Percentiles rank a stretch among this genome's conserved stretches.
These are phyloP conservation scores for Piscicola geometra DNA, from an alignment of 2,888 invertebrate genomes.

Conservation along the genomic window DNA sequence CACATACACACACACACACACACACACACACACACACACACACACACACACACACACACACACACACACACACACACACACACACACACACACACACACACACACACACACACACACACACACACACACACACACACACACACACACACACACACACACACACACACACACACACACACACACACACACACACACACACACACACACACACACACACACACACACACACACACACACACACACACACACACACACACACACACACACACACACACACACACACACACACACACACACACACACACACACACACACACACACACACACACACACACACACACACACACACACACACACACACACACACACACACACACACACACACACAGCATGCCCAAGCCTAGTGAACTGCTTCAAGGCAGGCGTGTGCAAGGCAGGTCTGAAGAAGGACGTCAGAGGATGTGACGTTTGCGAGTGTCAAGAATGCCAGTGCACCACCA, in stretches of 20 bases:
- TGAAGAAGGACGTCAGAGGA: slow-evolving; percentile 21
- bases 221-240: too few relatives aligned
- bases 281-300: too few relatives aligned
- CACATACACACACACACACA: too few relatives aligned
- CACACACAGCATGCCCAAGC: slow-evolving; percentile 22
- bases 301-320: slow-evolving; percentile 8
- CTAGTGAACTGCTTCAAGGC: slow-evolving; percentile 5
- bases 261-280: too few relatives aligned
- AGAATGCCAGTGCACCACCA: background rate
- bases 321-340: slow-evolving; percentile 24
- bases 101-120: too few relatives aligned
- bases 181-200: too few relatives aligned
- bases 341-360: slow-evolving; percentile 27
- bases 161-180: too few relatives aligned
- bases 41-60: background rate
- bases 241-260: too few relatives aligned
- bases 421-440: slow-evolving; percentile 25
- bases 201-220: too few relatives aligned
- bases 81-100: background rate
- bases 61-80: background rate
- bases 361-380: background rate
- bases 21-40: too few relatives aligned
- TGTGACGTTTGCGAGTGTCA: slow-evolving; percentile 32
- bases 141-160: too few relatives aligned
- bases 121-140: too few relatives aligned